Conservation (phyloP, 1,140 invertebrate genomes). For the Ridgeia piscesae region DNA sequence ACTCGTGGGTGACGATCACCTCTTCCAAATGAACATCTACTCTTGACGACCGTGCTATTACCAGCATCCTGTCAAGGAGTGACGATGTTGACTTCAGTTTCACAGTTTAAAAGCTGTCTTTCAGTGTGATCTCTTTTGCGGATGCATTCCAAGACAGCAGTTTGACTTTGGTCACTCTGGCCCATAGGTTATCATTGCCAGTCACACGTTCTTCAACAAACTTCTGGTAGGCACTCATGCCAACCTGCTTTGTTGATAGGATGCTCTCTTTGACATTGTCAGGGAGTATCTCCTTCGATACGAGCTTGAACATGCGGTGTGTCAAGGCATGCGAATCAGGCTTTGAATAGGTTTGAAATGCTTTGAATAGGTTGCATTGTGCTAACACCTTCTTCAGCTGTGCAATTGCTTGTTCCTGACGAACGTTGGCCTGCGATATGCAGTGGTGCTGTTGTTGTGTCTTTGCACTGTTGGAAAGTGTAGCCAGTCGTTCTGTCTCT, state of each 20-base stretch:
- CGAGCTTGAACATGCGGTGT: neutral
- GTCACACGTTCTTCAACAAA: neutral
- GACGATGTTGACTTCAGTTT: neutral
- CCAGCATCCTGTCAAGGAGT: neutral
- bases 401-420: conserved; percentile 15
- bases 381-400: neutral
- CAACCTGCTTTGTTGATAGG: conserved; percentile 8
- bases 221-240: neutral
- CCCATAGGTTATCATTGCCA: neutral
- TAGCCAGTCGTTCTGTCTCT: conserved; percentile 14
- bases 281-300: conserved; percentile 14
- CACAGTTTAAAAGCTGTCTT: neutral
- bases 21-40: neutral
- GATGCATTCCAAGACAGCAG: neutral
- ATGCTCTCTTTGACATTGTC: conserved; percentile 5
- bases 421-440: neutral
- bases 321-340: too few relatives aligned
- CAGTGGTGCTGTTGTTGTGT: neutral
- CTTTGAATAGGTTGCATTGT: too few relatives aligned
- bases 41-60: neutral
- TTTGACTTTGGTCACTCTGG: conserved; percentile 14
- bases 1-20: neutral
- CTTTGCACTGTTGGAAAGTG: neutral
- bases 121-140: neutral
- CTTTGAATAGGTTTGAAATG: too few relatives aligned